Conservation (phyloP, 2,888 invertebrate species). For the Xanthorhoe spadicearia region DNA sequence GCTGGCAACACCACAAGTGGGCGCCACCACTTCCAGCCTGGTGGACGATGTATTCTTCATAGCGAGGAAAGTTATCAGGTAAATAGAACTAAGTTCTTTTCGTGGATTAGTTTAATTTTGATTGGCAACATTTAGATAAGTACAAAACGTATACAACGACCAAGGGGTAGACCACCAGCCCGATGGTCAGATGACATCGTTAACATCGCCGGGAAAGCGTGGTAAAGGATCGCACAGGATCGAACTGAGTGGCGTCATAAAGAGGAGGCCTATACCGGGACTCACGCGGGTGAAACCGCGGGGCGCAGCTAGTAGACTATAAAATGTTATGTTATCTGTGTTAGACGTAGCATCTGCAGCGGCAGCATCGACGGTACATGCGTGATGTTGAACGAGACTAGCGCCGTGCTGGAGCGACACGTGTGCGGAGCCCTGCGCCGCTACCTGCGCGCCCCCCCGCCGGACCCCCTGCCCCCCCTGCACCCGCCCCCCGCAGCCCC, state of each 20-base stretch:
- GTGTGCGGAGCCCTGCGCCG: slow-evolving; percentile 61
- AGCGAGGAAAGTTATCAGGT: slow-evolving; percentile 96
- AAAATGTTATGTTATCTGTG: slow-evolving; percentile 5
- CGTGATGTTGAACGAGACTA: slow-evolving; percentile 97
- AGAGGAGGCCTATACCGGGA: too few relatives aligned
- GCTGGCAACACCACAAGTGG: slow-evolving; percentile 90
- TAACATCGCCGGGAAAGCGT: too few relatives aligned
- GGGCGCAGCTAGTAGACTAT: too few relatives aligned
- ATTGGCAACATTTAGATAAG: too few relatives aligned
- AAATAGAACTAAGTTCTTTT: neutral
- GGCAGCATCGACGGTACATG: slow-evolving; percentile 98
- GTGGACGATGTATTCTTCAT: slow-evolving; percentile 99
- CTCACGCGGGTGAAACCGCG: too few relatives aligned
- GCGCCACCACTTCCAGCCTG: slow-evolving; percentile 93
- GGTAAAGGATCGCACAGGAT: too few relatives aligned
- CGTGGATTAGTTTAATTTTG: too few relatives aligned
- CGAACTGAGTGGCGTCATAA: too few relatives aligned
- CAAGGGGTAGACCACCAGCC: too few relatives aligned
- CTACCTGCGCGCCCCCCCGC: slow-evolving; percentile 85
- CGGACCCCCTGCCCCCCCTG: slow-evolving; percentile 62
- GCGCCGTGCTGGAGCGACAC: slow-evolving; percentile 93
- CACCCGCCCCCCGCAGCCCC: slow-evolving; percentile 65
- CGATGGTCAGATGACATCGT: too few relatives aligned
- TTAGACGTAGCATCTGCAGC: slow-evolving; percentile 93
- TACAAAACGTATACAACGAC: too few relatives aligned